These are phyloP conservation scores for Thyatira batis DNA, from an alignment of 2,888 invertebrate genomes.

Conservation along the genomic window DNA sequence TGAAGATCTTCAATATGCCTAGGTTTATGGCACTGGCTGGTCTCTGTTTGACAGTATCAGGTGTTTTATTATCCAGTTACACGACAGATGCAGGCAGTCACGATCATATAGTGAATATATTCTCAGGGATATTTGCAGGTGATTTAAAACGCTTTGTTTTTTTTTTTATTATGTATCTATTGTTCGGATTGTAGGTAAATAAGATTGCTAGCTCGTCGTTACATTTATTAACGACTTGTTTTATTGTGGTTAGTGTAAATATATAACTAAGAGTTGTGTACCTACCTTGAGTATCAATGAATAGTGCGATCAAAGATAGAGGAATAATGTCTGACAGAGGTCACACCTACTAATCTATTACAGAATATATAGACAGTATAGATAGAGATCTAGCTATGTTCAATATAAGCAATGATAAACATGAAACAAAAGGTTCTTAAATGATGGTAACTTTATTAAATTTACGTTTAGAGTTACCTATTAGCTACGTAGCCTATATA, in stretches of 20 bases:
- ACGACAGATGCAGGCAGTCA: conserved; percentile 71
- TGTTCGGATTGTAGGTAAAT: conserved; percentile 5
- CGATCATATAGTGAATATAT: conserved; percentile 72
- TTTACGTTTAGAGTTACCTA: too few relatives aligned
- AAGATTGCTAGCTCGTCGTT: neutral
- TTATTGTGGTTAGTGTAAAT: neutral
- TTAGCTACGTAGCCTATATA: too few relatives aligned
- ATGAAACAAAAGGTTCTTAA: too few relatives aligned
- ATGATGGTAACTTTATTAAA: too few relatives aligned
- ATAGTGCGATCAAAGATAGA: too few relatives aligned
- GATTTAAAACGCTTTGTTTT: conserved; percentile 27
- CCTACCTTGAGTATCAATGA: neutral
- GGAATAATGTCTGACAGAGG: too few relatives aligned
- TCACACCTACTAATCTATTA: too few relatives aligned
- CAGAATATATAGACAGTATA: too few relatives aligned
- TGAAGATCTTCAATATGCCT: conserved; percentile 82
- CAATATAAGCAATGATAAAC: too few relatives aligned
- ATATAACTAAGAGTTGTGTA: neutral
- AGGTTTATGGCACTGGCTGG: conserved; percentile 81
- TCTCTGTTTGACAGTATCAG: conserved; percentile 82
- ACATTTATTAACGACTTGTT: neutral
- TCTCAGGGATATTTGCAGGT: conserved; percentile 80
- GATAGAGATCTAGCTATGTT: too few relatives aligned
- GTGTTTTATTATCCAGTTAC: conserved; percentile 78
- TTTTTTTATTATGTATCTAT: conserved; percentile 12